These are phyloP conservation scores for Leucopternis melanops DNA, from an alignment of 2,113 vertebrate species.

Conservation along the genomic window DNA sequence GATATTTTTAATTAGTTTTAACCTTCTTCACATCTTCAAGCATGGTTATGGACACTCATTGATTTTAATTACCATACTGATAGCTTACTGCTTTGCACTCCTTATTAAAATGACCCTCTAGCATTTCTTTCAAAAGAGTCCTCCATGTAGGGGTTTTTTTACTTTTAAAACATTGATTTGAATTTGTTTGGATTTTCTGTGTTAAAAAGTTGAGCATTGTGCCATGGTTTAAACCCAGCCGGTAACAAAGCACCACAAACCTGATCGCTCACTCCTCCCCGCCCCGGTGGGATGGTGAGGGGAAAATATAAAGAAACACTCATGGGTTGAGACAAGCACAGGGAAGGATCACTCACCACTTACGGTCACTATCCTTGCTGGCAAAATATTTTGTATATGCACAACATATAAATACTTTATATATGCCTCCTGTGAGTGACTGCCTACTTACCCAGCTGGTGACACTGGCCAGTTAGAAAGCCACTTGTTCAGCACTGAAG, in stretches of 20 bases:
- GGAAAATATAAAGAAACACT: no score
- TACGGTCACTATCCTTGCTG: no score
- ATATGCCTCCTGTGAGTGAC: background rate
- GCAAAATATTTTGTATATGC: background rate
- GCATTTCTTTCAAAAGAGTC: background rate
- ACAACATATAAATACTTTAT: background rate
- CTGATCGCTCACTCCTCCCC: no score
- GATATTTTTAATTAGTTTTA: slow-evolving; percentile 58
- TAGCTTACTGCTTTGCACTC: background rate
- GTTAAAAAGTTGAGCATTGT: background rate
- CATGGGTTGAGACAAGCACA: no score
- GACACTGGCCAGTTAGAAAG: background rate
- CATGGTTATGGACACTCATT: slow-evolving; percentile 39
- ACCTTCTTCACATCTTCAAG: slow-evolving; percentile 39
- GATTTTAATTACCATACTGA: slow-evolving; percentile 57
- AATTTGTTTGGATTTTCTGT: background rate
- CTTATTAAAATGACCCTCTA: slow-evolving; percentile 41
- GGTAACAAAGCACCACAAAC: no score
- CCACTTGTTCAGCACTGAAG: background rate
- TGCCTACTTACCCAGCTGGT: background rate
- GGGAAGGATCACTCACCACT: no score
- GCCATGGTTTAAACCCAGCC: no score
- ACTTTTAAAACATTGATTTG: background rate
- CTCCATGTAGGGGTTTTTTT: background rate
- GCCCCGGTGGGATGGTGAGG: no score